Conservation (phyloP, 2,113 vertebrate species). For the Ammodytes marinus region DNA sequence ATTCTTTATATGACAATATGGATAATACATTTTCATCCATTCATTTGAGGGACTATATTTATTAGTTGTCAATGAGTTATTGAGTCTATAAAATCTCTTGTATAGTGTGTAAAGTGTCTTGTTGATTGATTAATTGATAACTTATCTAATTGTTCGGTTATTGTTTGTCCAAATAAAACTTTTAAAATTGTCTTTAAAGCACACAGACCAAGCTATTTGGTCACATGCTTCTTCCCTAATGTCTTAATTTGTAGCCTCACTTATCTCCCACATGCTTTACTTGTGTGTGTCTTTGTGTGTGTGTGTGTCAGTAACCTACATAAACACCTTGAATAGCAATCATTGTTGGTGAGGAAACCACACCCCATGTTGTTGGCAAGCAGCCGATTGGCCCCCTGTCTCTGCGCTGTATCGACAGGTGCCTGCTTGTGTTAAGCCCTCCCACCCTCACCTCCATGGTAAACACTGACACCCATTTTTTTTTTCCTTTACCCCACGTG, state of each 20-base stretch:
- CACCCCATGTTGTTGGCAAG: conserved; percentile 39
- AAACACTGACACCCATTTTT: conserved; percentile 6
- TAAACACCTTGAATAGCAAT: conserved; percentile 7
- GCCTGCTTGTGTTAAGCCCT: conserved; percentile 36
- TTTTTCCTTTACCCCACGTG: neutral
- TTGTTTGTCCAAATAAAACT: neutral
- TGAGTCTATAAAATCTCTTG: neutral
- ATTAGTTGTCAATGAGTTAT: neutral
- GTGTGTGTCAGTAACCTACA: conserved; percentile 9
- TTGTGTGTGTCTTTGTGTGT: no score
- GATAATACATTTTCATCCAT: neutral
- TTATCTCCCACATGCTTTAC: neutral
- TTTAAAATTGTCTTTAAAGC: neutral
- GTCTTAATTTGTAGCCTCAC: neutral
- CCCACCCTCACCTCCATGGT: conserved; percentile 8
- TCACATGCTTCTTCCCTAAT: neutral
- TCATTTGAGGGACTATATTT: neutral
- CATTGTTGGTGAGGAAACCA: conserved; percentile 20
- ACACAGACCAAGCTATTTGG: neutral
- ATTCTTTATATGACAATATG: no score
- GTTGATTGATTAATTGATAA: neutral
- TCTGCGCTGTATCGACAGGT: conserved; percentile 36
- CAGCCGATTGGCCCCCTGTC: conserved; percentile 24
- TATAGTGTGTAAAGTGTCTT: neutral
- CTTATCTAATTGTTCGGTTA: neutral